A percentile compares a stretch with the other conserved stretches of the same genome.
Conservation (phyloP, 2,113 vertebrate genomes). For the Podiceps cristatus region DNA sequence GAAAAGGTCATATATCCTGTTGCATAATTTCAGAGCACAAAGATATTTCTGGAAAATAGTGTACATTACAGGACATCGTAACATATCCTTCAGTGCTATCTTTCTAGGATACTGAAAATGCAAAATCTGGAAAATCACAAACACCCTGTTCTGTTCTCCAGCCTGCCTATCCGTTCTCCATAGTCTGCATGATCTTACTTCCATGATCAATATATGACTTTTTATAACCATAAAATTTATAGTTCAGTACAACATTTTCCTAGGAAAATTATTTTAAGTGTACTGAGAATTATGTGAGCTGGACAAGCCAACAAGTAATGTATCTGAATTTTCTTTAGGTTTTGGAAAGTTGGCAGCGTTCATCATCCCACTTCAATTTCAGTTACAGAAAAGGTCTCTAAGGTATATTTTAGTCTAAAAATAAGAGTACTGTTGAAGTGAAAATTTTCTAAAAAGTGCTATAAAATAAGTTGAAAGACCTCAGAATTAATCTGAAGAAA, state of each 20-base stretch:
- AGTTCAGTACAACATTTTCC: neutral
- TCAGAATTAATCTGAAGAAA: neutral
- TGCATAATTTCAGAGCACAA: neutral
- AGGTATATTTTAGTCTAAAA: neutral
- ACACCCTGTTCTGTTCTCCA: neutral
- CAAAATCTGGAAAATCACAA: neutral
- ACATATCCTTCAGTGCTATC: neutral
- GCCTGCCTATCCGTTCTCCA: neutral
- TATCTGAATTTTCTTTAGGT: constrained; percentile 26
- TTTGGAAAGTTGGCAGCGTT: constrained; percentile 57
- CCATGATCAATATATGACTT: neutral
- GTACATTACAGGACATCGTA: neutral
- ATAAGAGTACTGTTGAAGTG: neutral
- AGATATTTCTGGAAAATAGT: neutral
- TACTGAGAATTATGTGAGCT: neutral
- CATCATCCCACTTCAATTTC: neutral
- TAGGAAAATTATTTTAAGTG: constrained; percentile 7
- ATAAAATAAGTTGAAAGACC: neutral
- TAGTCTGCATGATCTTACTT: neutral
- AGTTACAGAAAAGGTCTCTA: neutral
- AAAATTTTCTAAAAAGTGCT: neutral
- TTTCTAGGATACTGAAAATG: neutral
- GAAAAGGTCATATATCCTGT: neutral
- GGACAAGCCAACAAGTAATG: neutral
- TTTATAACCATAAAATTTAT: neutral